Base-by-base conservation (phyloP, 2,113 vertebrate species). In the Plecturocebus donacophilus region DNA sequence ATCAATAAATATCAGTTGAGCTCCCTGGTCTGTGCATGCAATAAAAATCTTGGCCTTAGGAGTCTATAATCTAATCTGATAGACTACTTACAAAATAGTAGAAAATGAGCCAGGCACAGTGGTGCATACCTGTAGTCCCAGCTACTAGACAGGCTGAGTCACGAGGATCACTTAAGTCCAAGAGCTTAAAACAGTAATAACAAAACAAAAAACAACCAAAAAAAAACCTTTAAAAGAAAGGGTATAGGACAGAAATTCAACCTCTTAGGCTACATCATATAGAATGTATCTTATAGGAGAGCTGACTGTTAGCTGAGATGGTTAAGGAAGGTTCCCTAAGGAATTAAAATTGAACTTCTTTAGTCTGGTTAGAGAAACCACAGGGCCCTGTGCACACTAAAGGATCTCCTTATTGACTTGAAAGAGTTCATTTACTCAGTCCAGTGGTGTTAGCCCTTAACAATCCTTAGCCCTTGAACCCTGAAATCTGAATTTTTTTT, bases 1-100 rank as follows among this genome's bases (percentile, higher is more conserved):
- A 85, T 93, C 80, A 73, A 76, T 64, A 81, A 81, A 81, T 96
- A 93, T 23, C 66, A 38, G 56, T 52, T 93, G 45, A 82, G 27
- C 52, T 94, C 19, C 68, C 19, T 75, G 20, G 38, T 97, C 30
- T 91, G 38, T 30, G 38, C 6, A 88, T 12, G 77, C 27, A 40
- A 35, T 80, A 71, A 38, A 25, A 96, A 91, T 86, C 32, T 84
- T 89, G 35, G 76, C 64, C 71, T 82, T 81, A 93, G 52, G 40
- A 88, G 23, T 58, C 56, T 47, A 25, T 80, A 64, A 49, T 91
- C 38, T 80, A 64, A 49, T 91, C 35, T 32, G n/a, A 27, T 12
- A 84, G 20, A 86, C 40, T 64, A 19, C 19, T 30, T 61, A 45
- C 54, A 9, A 87, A 92, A 87, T 47, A 3, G 32, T 17, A 93